Evolutionary conservation across 2,113 vertebrate genomes (phyloP).

Genomic region (Cyrtonyx montezumae): DNA sequence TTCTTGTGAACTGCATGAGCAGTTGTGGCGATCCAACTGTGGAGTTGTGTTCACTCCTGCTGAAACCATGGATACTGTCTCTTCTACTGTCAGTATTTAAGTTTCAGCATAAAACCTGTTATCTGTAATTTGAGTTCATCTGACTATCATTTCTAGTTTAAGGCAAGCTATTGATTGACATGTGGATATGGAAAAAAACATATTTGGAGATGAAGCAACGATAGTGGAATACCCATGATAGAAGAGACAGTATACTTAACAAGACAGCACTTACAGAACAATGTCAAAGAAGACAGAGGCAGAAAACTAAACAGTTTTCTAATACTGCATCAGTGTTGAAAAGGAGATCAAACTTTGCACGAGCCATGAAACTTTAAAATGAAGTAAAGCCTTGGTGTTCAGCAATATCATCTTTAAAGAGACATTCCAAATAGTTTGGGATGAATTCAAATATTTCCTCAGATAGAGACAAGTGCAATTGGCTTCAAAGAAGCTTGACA

Average conservation of each 20-base stretch:
- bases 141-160: slow-evolving; percentile 52
- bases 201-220: slow-evolving; percentile 57
- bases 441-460: slow-evolving; percentile 58
- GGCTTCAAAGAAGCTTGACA: slow-evolving; percentile 32
- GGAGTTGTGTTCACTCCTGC: not conserved
- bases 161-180: slow-evolving; percentile 66
- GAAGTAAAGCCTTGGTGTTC: slow-evolving; percentile 29
- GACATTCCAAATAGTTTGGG: slow-evolving; percentile 28
- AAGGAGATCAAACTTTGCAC: slow-evolving; percentile 51
- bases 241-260: slow-evolving; percentile 54
- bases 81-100: slow-evolving; percentile 3
- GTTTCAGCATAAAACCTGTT: slow-evolving; percentile 22
- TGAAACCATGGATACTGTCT: not conserved
- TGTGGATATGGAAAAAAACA: slow-evolving; percentile 68
- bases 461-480: not conserved
- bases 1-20: not conserved
- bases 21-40: not conserved
- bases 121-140: slow-evolving; percentile 46
- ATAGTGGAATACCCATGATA: slow-evolving; percentile 54
- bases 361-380: slow-evolving; percentile 56
- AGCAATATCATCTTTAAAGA: slow-evolving; percentile 23
- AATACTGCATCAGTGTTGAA: slow-evolving; percentile 28
- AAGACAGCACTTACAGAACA: slow-evolving; percentile 69
- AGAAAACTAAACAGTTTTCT: slow-evolving; percentile 59
- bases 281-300: slow-evolving; percentile 63